Conservation (phyloP, 2,113 vertebrate genomes). For the Pitta sordida region DNA sequence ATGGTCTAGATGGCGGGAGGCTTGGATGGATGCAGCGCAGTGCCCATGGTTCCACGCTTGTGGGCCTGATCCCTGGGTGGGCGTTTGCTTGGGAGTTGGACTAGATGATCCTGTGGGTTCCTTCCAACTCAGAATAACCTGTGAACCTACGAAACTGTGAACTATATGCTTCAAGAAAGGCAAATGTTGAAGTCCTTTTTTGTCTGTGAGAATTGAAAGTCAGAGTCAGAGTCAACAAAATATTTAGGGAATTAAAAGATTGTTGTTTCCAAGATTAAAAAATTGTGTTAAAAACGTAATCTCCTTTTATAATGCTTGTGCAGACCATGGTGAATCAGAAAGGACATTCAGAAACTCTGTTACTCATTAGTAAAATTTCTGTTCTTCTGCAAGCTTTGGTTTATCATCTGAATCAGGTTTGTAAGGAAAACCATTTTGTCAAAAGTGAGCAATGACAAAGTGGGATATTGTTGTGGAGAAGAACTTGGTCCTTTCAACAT, state of each 20-base stretch:
- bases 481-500: not conserved
- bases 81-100: no score
- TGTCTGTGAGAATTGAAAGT: not conserved
- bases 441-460: fast-evolving
- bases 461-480: not conserved
- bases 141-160: no score
- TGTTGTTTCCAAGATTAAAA: not conserved
- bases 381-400: not conserved
- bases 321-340: not conserved
- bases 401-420: not conserved
- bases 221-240: fast-evolving
- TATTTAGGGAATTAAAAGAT: not conserved
- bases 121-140: no score
- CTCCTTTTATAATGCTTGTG: not conserved
- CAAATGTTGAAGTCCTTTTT: not conserved
- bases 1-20: no score
- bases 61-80: no score
- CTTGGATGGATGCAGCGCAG: no score
- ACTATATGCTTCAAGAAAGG: no score
- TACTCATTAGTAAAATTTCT: not conserved
- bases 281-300: not conserved
- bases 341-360: not conserved
- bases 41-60: no score
- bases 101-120: no score
- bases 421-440: not conserved